phyloP scores from a whole-genome alignment of 2,797 vertebrate species.

The Choloepus didactylus region DNA sequence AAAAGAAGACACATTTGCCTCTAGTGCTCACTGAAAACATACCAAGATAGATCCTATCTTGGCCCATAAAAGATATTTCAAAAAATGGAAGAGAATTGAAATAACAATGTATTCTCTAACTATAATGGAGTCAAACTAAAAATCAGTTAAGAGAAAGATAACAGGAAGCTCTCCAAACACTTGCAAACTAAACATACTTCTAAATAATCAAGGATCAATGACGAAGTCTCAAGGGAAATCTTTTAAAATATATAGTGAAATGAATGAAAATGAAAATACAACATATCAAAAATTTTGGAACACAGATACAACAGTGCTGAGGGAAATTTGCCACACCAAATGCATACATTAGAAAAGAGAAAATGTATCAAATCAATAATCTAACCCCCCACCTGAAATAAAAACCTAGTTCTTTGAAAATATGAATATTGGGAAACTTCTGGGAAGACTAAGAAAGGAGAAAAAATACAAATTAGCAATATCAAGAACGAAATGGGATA shows the following conservation, averaged over 20 bases:
- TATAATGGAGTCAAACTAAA: not conserved
- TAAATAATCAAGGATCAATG: not conserved
- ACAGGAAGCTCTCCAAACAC: not conserved
- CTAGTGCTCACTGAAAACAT: not conserved
- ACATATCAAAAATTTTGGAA: not conserved
- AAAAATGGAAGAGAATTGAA: not conserved
- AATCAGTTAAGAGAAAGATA: not conserved
- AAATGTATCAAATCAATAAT: too few species aligned
- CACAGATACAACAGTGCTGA: not conserved
- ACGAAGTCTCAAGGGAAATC: not conserved
- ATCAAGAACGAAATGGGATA: not conserved
- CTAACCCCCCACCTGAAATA: too few species aligned
- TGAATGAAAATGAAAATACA: not conserved
- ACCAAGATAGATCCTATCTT: not conserved
- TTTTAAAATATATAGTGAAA: too few species aligned
- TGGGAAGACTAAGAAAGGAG: not conserved
- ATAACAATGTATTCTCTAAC: not conserved
- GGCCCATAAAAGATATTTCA: not conserved
- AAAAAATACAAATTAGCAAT: not conserved
- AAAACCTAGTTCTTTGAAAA: too few species aligned
- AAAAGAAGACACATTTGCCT: not conserved
- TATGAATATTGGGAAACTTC: not conserved
- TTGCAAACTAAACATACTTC: not conserved
- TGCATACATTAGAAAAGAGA: too few species aligned
- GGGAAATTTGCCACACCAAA: too few species aligned